Conservation (phyloP, 1,140 invertebrate genomes). For the Melitaea cinxia region DNA sequence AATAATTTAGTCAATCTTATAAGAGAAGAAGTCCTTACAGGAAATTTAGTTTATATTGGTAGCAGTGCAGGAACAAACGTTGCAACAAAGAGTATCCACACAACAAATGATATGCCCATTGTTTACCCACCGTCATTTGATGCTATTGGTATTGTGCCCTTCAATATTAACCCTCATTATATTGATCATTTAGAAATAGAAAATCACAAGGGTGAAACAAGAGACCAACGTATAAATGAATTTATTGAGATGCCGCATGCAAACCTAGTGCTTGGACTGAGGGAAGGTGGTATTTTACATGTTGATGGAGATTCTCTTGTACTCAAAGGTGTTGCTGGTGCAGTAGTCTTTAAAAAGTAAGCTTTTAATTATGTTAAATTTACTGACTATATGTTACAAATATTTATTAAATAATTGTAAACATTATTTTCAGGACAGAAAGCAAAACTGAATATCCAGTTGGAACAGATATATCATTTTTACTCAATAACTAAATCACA, state of each 20-base stretch:
- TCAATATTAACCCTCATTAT: conserved; percentile 94
- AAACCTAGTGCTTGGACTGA: conserved; percentile 85
- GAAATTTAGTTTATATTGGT: conserved; percentile 89
- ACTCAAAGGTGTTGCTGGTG: conserved; percentile 84
- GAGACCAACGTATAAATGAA: conserved; percentile 87
- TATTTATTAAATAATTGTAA: background rate
- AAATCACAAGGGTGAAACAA: conserved; percentile 89
- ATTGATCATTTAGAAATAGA: conserved; percentile 84
- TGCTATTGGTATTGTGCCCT: conserved; percentile 88
- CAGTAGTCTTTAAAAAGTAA: conserved; percentile 86
- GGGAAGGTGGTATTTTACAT: conserved; percentile 86
- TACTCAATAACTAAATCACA: conserved; percentile 53
- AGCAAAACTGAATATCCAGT: conserved; percentile 80
- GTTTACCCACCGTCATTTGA: conserved; percentile 88
- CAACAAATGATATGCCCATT: conserved; percentile 94
- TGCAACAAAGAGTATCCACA: conserved; percentile 88
- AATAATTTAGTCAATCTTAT: conserved; percentile 86
- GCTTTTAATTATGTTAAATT: conserved; percentile 41
- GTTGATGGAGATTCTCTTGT: conserved; percentile 83
- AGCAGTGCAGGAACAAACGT: conserved; percentile 93
- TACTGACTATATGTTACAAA: conserved; percentile 31
- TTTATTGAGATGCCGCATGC: conserved; percentile 83
- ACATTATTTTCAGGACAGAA: conserved; percentile 77
- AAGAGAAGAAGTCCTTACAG: conserved; percentile 83
- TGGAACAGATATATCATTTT: conserved; percentile 84